Percentiles rank a stretch among this genome's conserved stretches.
Conservation (phyloP, 2,797 vertebrate genomes). For the Coilia nasus region DNA sequence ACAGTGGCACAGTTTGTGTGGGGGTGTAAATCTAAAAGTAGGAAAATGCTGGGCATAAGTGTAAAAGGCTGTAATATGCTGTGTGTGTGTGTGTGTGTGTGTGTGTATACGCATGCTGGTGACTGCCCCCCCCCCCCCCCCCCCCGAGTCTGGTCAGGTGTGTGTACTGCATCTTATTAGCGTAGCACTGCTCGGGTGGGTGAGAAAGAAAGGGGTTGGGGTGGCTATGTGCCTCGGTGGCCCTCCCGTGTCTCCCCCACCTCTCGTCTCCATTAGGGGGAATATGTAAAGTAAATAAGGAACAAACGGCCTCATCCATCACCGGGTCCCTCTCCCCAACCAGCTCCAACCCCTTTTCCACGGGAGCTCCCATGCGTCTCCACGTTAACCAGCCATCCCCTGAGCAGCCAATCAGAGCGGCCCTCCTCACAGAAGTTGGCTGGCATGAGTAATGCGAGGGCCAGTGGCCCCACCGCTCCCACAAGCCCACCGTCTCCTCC, state of each 20-base stretch:
- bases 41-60: neutral
- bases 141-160: neutral
- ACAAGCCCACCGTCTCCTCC: neutral
- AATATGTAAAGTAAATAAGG: conserved; percentile 60
- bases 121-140: no score
- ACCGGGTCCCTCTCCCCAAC: conserved; percentile 14
- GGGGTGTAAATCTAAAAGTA: neutral
- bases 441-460: neutral
- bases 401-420: neutral
- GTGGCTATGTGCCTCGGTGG: neutral
- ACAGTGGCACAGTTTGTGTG: neutral
- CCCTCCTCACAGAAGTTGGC: neutral
- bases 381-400: neutral
- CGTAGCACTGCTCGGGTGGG: conserved; percentile 52
- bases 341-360: no score
- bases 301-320: conserved; percentile 68
- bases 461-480: neutral
- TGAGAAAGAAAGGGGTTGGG: neutral
- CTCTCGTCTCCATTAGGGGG: conserved; percentile 42
- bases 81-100: neutral
- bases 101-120: neutral
- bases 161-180: conserved; percentile 43
- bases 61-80: neutral
- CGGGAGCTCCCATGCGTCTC: neutral
- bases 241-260: neutral